Conservation (phyloP, 2,113 vertebrate genomes). For the Eonycteris spelaea region DNA sequence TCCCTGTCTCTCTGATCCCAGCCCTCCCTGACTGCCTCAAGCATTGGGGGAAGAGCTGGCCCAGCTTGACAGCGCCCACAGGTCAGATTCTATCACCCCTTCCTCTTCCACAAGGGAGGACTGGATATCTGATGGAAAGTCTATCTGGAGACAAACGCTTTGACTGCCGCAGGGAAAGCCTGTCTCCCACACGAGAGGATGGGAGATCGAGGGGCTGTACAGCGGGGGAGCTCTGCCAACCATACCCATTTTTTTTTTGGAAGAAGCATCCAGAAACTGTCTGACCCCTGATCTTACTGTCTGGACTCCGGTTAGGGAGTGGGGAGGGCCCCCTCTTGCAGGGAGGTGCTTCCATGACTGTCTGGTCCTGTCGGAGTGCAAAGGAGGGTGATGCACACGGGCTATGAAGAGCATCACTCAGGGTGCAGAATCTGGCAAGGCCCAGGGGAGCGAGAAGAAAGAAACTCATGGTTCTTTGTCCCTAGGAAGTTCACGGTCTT, state of each 20-base stretch:
- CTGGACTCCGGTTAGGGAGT: background rate
- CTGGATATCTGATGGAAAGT: slow-evolving; percentile 57
- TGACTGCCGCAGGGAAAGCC: background rate
- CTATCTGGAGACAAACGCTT: background rate
- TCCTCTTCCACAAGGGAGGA: background rate
- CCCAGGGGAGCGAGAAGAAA: background rate
- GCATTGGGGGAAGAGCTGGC: background rate
- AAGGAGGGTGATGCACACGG: background rate
- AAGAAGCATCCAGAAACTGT: background rate
- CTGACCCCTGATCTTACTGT: background rate
- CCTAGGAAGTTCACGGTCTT: background rate
- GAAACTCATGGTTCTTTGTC: background rate
- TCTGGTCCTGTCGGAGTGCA: background rate
- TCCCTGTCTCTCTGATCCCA: background rate
- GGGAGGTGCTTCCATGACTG: background rate
- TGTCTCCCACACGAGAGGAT: rapidly evolving
- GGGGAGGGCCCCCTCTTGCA: background rate
- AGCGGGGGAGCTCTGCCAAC: background rate
- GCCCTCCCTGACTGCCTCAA: rapidly evolving
- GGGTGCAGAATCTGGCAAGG: background rate
- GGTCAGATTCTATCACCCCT: slow-evolving; percentile 34
- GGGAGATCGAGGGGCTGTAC: background rate
- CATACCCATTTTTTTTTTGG: rapidly evolving
- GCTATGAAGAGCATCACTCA: background rate
- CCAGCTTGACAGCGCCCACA: background rate